Evolutionary conservation across 2,113 vertebrate species (phyloP).

Genomic region (Merops nubicus): DNA sequence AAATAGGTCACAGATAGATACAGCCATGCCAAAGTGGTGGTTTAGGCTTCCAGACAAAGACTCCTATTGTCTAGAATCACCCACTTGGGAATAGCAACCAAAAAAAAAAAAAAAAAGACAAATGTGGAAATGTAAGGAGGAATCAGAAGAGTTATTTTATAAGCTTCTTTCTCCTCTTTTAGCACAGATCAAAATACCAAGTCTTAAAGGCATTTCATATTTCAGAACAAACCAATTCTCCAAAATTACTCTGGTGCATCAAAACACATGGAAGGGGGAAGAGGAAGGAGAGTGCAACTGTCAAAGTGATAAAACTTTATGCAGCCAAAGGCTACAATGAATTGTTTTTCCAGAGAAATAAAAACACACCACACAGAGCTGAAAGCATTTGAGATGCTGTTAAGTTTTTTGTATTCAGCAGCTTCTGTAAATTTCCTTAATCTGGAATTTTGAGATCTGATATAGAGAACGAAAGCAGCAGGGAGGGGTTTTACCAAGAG

Average conservation of each 20-base stretch:
- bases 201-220: background rate
- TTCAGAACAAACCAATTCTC: background rate
- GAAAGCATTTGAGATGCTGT: background rate
- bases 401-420: background rate
- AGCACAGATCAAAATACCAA: background rate
- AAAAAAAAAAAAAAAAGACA: background rate
- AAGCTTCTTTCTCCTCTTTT: background rate
- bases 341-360: background rate
- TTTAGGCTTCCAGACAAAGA: constrained; percentile 51
- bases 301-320: background rate
- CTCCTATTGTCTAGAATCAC: constrained; percentile 41
- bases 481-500: background rate
- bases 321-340: background rate
- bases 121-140: background rate
- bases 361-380: background rate
- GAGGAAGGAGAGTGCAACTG: background rate
- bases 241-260: background rate
- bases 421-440: background rate
- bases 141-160: background rate
- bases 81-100: background rate
- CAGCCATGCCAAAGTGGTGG: constrained; percentile 1
- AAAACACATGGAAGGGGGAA: background rate
- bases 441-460: background rate
- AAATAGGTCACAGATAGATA: constrained; percentile 63
- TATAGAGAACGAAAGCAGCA: background rate